A percentile compares a stretch with the other conserved stretches of the same genome.
Conservation (phyloP, 1,140 invertebrate genomes). For the Carposina sasakii region DNA sequence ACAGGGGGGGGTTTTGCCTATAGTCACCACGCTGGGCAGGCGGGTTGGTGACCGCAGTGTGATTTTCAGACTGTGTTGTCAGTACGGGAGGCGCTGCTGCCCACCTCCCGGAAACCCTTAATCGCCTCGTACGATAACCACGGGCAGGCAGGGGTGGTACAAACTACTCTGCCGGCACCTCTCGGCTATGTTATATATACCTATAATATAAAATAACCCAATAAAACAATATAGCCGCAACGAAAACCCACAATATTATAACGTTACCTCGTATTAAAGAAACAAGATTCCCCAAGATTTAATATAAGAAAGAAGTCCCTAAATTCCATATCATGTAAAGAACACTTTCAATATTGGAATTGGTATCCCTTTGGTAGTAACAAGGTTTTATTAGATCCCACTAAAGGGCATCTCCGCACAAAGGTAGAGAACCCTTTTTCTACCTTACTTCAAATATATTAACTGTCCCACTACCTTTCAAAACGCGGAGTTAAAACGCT, state of each 20-base stretch:
- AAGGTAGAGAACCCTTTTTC: conserved; percentile 69
- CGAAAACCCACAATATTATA: conserved; percentile 28
- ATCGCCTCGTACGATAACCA: too few relatives aligned
- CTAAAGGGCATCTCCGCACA: conserved; percentile 68
- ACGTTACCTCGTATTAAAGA: conserved; percentile 38
- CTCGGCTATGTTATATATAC: too few relatives aligned
- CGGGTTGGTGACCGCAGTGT: too few relatives aligned
- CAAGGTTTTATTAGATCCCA: conserved; percentile 72
- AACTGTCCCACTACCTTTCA: conserved; percentile 59
- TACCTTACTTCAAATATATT: conserved; percentile 70
- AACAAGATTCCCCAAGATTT: conserved; percentile 61
- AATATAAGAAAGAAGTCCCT: conserved; percentile 66
- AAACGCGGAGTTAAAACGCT: conserved; percentile 9
- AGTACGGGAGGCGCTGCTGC: too few relatives aligned
- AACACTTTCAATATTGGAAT: conserved; percentile 70
- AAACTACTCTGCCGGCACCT: too few relatives aligned
- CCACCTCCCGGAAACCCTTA: too few relatives aligned
- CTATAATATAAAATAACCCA: too few relatives aligned
- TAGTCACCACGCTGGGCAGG: too few relatives aligned
- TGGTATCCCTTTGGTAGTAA: conserved; percentile 71
- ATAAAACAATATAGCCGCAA: conserved; percentile 20
- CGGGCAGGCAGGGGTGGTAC: too few relatives aligned
- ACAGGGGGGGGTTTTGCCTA: too few relatives aligned
- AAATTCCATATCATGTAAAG: conserved; percentile 71
- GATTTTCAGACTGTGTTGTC: too few relatives aligned